These are phyloP conservation scores for Potamilus streckersoni DNA, from an alignment of 1,140 invertebrate genomes.

Conservation along the genomic window DNA sequence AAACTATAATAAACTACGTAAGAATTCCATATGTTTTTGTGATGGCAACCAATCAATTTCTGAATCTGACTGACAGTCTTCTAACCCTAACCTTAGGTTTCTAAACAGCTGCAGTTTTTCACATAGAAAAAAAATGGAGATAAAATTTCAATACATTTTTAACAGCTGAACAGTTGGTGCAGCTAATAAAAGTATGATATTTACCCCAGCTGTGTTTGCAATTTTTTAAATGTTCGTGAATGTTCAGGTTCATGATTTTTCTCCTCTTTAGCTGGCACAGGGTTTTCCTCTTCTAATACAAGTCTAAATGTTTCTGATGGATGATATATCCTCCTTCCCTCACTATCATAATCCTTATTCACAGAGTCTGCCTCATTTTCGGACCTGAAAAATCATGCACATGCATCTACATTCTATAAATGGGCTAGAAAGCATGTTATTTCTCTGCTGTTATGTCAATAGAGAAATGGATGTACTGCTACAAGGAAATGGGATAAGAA, in stretches of 20 bases:
- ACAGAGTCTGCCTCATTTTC: too few relatives aligned
- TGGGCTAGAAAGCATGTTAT: too few relatives aligned
- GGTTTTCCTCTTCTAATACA: constrained; percentile 54
- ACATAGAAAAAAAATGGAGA: neutral
- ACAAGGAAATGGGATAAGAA: too few relatives aligned
- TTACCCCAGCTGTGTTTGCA: constrained; percentile 57
- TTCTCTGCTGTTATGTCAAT: too few relatives aligned
- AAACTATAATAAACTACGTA: neutral
- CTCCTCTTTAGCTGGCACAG: constrained; percentile 22
- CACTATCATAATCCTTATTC: constrained; percentile 11
- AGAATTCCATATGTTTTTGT: neutral
- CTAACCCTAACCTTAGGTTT: neutral
- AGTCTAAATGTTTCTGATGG: constrained; percentile 63
- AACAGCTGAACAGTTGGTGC: neutral
- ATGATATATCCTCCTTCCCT: constrained; percentile 47
- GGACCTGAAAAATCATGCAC: too few relatives aligned
- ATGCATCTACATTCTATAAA: too few relatives aligned
- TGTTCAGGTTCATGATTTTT: constrained; percentile 47
- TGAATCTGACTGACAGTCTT: neutral
- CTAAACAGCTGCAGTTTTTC: neutral
- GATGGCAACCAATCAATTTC: neutral
- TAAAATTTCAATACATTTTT: neutral
- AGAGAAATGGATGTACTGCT: too few relatives aligned
- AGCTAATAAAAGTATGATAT: neutral
- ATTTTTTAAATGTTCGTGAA: constrained; percentile 59